These are phyloP conservation scores for Dendroctonus valens DNA, from an alignment of 1,140 invertebrate species.

Conservation along the genomic window DNA sequence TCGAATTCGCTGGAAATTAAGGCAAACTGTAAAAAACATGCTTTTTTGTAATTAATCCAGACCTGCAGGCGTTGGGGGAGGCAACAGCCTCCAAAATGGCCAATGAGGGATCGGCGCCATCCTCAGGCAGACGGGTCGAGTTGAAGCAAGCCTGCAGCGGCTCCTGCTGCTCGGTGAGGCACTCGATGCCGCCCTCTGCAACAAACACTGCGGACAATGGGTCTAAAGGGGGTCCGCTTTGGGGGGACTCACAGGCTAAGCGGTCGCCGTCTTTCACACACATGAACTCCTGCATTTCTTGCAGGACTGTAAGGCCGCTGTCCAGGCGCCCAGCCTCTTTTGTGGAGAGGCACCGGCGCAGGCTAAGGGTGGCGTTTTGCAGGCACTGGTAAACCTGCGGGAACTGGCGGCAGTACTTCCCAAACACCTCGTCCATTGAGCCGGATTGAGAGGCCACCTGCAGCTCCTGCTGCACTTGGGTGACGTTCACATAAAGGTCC, in stretches of 20 bases:
- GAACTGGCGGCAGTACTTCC: slow-evolving; percentile 67
- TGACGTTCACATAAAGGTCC: no score
- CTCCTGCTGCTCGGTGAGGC: slow-evolving; percentile 35
- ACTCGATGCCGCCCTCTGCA: slow-evolving; percentile 44
- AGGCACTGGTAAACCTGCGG: slow-evolving; percentile 61
- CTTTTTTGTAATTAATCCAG: neutral
- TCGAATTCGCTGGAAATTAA: slow-evolving; percentile 56
- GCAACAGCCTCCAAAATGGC: slow-evolving; percentile 17
- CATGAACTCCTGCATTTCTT: slow-evolving; percentile 66
- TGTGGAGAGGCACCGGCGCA: slow-evolving; percentile 63
- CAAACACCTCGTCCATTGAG: slow-evolving; percentile 64
- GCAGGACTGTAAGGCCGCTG: slow-evolving; percentile 62
- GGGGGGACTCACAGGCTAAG: slow-evolving; percentile 64
- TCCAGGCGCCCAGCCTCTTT: slow-evolving; percentile 60
- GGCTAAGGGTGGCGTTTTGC: slow-evolving; percentile 56
- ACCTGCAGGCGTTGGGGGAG: slow-evolving; percentile 16
- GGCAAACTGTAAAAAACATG: no score
- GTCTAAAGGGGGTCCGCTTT: slow-evolving; percentile 34
- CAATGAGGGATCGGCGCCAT: slow-evolving; percentile 22
- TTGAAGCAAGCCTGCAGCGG: slow-evolving; percentile 41
- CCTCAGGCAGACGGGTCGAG: slow-evolving; percentile 43
- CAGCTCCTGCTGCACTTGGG: slow-evolving; percentile 53
- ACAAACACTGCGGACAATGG: slow-evolving; percentile 63
- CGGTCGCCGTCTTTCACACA: slow-evolving; percentile 78
- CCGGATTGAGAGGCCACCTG: slow-evolving; percentile 55